Evolutionary conservation across 2,113 vertebrate species (phyloP).

Genomic region (Menura novaehollandiae): DNA sequence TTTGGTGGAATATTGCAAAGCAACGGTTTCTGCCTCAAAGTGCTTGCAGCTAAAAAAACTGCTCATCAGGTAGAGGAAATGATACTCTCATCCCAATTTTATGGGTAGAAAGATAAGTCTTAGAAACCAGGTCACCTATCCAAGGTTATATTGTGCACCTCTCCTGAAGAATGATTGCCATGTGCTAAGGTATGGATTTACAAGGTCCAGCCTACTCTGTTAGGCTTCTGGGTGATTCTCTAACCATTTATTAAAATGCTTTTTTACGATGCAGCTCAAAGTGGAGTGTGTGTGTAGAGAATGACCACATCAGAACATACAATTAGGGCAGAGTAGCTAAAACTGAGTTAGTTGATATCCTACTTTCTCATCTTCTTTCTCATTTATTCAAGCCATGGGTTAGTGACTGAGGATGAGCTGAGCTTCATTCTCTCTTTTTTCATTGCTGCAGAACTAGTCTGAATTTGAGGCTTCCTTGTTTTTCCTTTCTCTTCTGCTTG

Average conservation of each 20-base stretch:
- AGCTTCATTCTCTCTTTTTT: not conserved
- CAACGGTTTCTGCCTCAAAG: not conserved
- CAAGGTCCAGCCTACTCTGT: not conserved
- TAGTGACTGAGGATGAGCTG: not conserved
- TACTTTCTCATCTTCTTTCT: not conserved
- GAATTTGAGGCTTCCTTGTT: not conserved
- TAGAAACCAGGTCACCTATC: not conserved
- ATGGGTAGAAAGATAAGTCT: not conserved
- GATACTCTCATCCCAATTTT: not conserved
- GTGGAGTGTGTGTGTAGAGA: not conserved
- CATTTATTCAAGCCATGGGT: not conserved
- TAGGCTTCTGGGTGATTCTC: not conserved
- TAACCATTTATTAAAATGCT: not conserved
- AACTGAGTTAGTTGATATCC: not conserved
- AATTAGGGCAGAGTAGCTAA: not conserved
- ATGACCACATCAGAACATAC: not conserved
- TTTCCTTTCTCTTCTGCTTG: not conserved
- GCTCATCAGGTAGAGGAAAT: not conserved
- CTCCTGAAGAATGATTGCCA: not conserved
- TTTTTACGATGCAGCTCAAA: not conserved
- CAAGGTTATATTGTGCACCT: not conserved
- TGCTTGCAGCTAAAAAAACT: not conserved
- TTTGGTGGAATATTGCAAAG: not conserved
- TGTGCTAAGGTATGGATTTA: not conserved
- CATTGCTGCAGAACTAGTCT: not conserved